Base-by-base conservation (phyloP, 2,797 vertebrate species). In the Myoxocephalus aenaeus region DNA sequence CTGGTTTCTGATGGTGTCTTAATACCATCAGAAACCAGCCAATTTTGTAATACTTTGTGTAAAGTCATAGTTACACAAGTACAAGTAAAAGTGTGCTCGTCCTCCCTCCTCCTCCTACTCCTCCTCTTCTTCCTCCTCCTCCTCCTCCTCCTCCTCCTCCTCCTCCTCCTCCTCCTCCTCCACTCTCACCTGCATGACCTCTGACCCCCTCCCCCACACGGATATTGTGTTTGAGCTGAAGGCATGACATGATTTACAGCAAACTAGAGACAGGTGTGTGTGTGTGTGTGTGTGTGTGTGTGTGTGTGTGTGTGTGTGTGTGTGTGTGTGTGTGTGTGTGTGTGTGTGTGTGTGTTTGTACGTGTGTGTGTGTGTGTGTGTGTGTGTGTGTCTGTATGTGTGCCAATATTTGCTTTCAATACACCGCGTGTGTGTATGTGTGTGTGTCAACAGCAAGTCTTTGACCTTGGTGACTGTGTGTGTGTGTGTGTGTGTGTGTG, bases 171-270 rank as follows among this genome's bases (percentile, higher is more conserved):
- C n/a, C n/a, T n/a, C n/a, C n/a, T n/a, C n/a, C n/a, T n/a, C n/a
- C n/a, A n/a, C 12, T 44, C 57, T 53, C 83, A 63, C 58, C 50
- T 63, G 53, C 7, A 0, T 53, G 69, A 83, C 79, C 82, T 77
- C 29, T 63, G 79, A 76, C 70, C 79, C 36, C 22, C 36, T 9
- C 36, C 36, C 27, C 1, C 44, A 36, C 32, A 32, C 7, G 2
- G 64, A 22, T 34, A 34, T 59, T 56, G 27, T 56, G 27, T 29
- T 56, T 29, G 27, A 57, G 36, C 50, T 65, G 65, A 61, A 56
- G 2, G 25, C 18, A 50, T 50, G 7, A 44, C 32, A 10, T 75
- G 59, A 70, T 71, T 15, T 22, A 76, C 8, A 22, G 3, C 5
- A 7, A 15, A 29, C 68, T 32, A 32, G 5, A 48, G 53, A 27